Percentiles rank a stretch among this genome's conserved stretches.
phyloP scores from a whole-genome alignment of 2,797 vertebrate species.

The Momotus momota region DNA sequence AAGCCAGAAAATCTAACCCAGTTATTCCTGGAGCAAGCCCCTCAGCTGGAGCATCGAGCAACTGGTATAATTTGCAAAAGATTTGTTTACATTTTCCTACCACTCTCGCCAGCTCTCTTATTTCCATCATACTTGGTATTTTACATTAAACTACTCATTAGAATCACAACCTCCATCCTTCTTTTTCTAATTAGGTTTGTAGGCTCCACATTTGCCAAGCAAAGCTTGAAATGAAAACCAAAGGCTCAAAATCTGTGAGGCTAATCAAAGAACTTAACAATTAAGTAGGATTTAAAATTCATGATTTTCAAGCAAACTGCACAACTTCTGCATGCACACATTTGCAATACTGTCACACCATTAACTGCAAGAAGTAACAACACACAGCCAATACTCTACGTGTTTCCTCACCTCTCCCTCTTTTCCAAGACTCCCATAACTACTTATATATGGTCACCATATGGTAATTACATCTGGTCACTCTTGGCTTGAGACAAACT shows the following conservation, averaged over 20 bases:
- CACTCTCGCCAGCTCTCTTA: not conserved
- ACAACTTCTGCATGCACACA: not conserved
- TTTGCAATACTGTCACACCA: not conserved
- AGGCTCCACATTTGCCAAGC: not conserved
- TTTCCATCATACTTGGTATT: not conserved
- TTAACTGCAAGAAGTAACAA: not conserved
- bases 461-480: not conserved
- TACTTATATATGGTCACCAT: not conserved
- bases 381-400: not conserved
- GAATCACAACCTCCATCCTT: not conserved
- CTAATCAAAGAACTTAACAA: not conserved
- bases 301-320: not conserved
- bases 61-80: not conserved
- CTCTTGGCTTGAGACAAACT: not conserved
- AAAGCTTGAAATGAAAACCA: conserved; percentile 17
- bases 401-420: not conserved
- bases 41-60: not conserved
- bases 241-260: not conserved
- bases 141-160: not conserved
- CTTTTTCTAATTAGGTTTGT: conserved; percentile 19
- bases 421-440: not conserved
- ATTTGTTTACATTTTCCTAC: not conserved
- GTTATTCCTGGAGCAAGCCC: not conserved
- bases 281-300: conserved; percentile 14
- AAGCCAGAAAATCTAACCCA: not conserved